phyloP scores from a whole-genome alignment of 2,888 invertebrate species.

The Cephus pygmeus region DNA sequence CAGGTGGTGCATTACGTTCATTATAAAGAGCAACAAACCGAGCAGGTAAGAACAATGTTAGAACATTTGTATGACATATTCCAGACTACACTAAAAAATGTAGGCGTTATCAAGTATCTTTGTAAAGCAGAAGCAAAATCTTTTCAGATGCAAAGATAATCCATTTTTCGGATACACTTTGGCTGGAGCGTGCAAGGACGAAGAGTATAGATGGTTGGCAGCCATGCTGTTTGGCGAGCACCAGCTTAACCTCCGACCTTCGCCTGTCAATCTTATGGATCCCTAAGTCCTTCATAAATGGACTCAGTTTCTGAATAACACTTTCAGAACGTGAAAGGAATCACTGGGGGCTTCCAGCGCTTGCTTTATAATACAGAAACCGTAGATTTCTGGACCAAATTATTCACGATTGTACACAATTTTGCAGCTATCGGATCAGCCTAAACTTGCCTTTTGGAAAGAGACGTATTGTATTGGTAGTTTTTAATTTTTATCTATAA shows the following conservation, averaged over 20 bases:
- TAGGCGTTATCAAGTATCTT: not conserved
- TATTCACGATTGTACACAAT: no score
- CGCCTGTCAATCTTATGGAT: constrained; percentile 58
- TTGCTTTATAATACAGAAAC: no score
- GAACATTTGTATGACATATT: not conserved
- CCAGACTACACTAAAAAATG: not conserved
- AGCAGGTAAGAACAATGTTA: constrained; percentile 68
- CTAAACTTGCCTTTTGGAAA: no score
- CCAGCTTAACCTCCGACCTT: constrained; percentile 57
- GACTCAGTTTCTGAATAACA: no score
- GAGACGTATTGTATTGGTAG: no score
- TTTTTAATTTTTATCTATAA: no score
- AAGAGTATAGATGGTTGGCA: constrained; percentile 83
- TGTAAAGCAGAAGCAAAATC: constrained; percentile 1
- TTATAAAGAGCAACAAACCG: constrained; percentile 75
- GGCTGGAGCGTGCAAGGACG: constrained; percentile 80
- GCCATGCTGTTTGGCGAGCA: constrained; percentile 82
- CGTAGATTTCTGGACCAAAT: no score
- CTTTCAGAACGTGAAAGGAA: not conserved
- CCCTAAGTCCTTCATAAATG: constrained; percentile 32
- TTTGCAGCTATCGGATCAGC: no score
- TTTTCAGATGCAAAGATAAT: constrained; percentile 75
- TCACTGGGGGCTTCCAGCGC: not conserved
- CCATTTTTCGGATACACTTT: constrained; percentile 86
- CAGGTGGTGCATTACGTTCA: constrained; percentile 85